phyloP scores from a whole-genome alignment of 2,797 vertebrate genomes.

The Neostethus bicornis region DNA sequence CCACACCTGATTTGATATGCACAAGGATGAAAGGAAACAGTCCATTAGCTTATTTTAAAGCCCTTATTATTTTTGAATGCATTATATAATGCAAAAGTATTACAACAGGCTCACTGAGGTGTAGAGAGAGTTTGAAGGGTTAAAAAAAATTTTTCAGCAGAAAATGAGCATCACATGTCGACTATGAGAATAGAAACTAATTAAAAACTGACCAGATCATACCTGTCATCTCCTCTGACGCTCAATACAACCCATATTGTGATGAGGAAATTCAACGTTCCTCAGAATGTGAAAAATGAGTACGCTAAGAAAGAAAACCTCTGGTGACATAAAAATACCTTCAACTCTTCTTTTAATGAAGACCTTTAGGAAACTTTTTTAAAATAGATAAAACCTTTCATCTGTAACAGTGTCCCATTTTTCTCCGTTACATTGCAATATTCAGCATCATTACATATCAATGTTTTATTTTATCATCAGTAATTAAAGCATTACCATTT shows the following conservation, averaged over 20 bases:
- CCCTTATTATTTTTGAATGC: no score
- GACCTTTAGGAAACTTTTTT: slow-evolving; percentile 49
- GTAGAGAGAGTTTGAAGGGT: slow-evolving; percentile 3
- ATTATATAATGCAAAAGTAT: background rate
- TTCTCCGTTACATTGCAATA: no score
- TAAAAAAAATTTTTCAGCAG: slow-evolving; percentile 6
- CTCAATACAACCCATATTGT: slow-evolving; percentile 20
- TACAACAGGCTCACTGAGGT: background rate
- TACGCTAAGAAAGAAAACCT: slow-evolving; percentile 21
- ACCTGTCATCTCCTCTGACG: slow-evolving; percentile 31
- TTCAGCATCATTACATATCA: no score
- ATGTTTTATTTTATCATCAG: no score
- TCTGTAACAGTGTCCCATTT: background rate
- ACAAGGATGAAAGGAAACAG: slow-evolving; percentile 12
- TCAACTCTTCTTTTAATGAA: slow-evolving; percentile 56
- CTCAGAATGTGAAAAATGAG: slow-evolving; percentile 32
- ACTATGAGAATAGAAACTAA: slow-evolving; percentile 11
- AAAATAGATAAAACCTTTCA: slow-evolving; percentile 7
- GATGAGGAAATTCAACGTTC: slow-evolving; percentile 23
- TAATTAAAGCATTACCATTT: no score
- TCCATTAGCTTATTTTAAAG: background rate
- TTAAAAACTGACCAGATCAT: slow-evolving; percentile 18
- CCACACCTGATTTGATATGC: slow-evolving; percentile 70
- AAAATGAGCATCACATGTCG: slow-evolving; percentile 5
- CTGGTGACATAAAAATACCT: slow-evolving; percentile 37